A percentile compares a stretch with the other conserved stretches of the same genome.
phyloP scores from a whole-genome alignment of 2,888 invertebrate species.

The Scaptomyza cyrtandrae region DNA sequence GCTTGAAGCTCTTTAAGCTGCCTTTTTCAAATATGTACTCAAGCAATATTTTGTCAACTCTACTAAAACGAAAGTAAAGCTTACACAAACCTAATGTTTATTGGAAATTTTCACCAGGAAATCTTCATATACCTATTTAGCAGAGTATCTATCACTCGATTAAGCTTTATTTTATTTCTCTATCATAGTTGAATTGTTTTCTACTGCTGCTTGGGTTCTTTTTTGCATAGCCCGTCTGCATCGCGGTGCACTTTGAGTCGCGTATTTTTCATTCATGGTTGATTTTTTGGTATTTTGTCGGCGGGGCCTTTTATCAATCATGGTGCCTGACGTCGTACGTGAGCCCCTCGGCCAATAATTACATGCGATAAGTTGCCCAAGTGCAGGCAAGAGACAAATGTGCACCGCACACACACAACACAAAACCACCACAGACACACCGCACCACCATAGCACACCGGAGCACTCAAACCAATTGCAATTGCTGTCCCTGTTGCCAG shows the following conservation, averaged over 20 bases:
- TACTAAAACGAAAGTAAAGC: no score
- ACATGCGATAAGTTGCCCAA: conserved; percentile 76
- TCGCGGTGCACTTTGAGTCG: conserved; percentile 59
- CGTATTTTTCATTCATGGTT: conserved; percentile 75
- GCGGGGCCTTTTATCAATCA: conserved; percentile 75
- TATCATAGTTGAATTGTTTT: conserved; percentile 9
- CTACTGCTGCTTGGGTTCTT: neutral
- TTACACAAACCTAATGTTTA: no score
- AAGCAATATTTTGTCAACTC: no score
- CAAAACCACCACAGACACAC: neutral
- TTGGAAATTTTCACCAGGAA: no score
- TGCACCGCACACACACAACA: conserved; percentile 11
- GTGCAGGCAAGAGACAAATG: conserved; percentile 57
- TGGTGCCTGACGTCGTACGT: conserved; percentile 67
- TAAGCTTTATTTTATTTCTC: neutral
- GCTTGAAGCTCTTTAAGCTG: no score
- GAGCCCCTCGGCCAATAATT: conserved; percentile 75
- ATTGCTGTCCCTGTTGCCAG: conserved; percentile 55
- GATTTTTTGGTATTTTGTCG: conserved; percentile 74
- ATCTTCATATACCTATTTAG: neutral
- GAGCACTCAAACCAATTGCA: conserved; percentile 16
- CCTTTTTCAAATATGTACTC: no score
- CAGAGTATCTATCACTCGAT: neutral
- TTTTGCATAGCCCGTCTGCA: conserved; percentile 60
- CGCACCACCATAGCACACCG: neutral